A percentile compares a stretch with the other conserved stretches of the same genome.
These are phyloP conservation scores for Xiphias gladius DNA, from an alignment of 2,113 vertebrate species.

Conservation along the genomic window DNA sequence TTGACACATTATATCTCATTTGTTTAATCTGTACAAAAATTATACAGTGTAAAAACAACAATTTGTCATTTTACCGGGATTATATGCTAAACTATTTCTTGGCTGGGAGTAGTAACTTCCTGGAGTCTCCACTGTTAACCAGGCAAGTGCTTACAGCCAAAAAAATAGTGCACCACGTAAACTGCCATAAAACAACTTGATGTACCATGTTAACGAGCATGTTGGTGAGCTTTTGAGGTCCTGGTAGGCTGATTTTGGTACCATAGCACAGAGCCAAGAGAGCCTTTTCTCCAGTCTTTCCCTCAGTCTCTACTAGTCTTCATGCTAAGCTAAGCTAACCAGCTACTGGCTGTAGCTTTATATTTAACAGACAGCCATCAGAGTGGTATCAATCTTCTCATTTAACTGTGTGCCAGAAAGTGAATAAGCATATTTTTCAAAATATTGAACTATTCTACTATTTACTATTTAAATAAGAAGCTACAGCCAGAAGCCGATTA, in stretches of 20 bases:
- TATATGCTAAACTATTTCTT: not conserved
- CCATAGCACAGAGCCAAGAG: not conserved
- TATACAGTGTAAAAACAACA: not conserved
- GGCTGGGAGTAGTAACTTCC: not conserved
- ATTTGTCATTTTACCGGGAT: not conserved
- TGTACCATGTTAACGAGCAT: not conserved
- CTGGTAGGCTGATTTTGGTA: not conserved
- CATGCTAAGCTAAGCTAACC: not conserved
- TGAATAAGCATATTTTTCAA: not conserved
- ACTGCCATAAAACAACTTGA: not conserved
- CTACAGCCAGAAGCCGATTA: not conserved
- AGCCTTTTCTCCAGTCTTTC: not conserved
- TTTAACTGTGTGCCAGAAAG: not conserved
- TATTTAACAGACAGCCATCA: not conserved
- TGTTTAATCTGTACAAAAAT: not conserved
- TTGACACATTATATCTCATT: not conserved
- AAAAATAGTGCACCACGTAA: not conserved
- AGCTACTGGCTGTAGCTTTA: not conserved
- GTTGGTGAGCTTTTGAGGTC: not conserved
- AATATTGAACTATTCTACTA: not conserved
- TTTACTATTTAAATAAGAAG: not conserved
- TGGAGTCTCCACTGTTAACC: too few relatives aligned
- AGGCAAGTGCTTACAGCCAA: not conserved
- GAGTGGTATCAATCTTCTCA: not conserved
- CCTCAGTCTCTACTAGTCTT: not conserved